Conservation (phyloP, 2,888 invertebrate species). For the Apamea crenata region DNA sequence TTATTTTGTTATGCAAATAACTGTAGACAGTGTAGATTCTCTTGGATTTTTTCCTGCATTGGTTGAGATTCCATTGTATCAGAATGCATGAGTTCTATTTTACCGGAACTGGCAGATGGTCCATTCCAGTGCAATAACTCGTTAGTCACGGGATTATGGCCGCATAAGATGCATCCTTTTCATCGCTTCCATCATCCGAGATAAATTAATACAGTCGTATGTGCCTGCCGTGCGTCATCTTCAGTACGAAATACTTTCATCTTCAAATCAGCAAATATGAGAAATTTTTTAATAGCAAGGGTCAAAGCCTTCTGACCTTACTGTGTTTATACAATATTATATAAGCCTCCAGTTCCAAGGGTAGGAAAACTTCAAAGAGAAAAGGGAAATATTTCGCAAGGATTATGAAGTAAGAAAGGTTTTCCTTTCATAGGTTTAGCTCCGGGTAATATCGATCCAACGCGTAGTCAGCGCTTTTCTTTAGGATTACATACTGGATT, state of each 20-base stretch:
- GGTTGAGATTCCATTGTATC: slow-evolving; percentile 14
- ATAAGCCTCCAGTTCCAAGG: slow-evolving; percentile 12
- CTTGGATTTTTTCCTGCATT: slow-evolving; percentile 44
- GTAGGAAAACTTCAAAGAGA: slow-evolving; percentile 30
- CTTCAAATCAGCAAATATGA: background rate
- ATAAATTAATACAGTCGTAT: background rate
- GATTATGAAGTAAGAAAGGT: slow-evolving; percentile 21
- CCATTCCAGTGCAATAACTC: slow-evolving; percentile 35
- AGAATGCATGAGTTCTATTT: slow-evolving; percentile 40
- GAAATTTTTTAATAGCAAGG: background rate
- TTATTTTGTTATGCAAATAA: slow-evolving; percentile 29
- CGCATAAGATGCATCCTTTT: slow-evolving; percentile 28
- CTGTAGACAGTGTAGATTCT: background rate
- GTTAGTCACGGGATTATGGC: slow-evolving; percentile 30
- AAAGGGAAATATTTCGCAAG: slow-evolving; percentile 35
- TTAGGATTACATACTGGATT: slow-evolving; percentile 18
- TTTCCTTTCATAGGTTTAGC: slow-evolving; percentile 16
- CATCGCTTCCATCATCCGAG: background rate
- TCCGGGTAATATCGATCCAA: slow-evolving; percentile 23
- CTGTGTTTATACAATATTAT: slow-evolving; percentile 1
- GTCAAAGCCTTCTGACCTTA: slow-evolving; percentile 22
- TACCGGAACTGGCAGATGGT: slow-evolving; percentile 32
- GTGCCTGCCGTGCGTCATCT: background rate
- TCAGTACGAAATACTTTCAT: slow-evolving; percentile 16
- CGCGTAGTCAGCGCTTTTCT: slow-evolving; percentile 5